These are phyloP conservation scores for Diabrotica virgifera DNA, from an alignment of 1,140 invertebrate genomes.

Conservation along the genomic window DNA sequence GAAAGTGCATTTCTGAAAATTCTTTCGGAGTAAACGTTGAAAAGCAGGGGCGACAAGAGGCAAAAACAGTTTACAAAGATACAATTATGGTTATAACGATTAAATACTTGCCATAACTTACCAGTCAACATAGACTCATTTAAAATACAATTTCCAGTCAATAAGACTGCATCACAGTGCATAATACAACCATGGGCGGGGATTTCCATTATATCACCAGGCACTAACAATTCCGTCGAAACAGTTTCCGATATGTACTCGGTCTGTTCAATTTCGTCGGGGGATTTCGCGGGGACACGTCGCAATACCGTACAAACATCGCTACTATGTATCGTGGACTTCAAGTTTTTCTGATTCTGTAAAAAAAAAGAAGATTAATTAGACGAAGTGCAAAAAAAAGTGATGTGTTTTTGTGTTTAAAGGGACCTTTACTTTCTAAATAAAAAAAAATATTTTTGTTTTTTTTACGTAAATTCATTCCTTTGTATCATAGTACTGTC, in stretches of 20 bases:
- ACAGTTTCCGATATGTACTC: constrained; percentile 39
- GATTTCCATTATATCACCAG: constrained; percentile 78
- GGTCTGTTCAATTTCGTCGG: constrained; percentile 24
- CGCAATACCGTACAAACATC: constrained; percentile 63
- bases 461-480: too few relatives aligned
- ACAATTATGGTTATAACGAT: too few relatives aligned
- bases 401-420: too few relatives aligned
- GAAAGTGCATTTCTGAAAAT: too few relatives aligned
- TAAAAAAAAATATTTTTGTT: too few relatives aligned
- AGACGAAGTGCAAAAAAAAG: too few relatives aligned
- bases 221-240: constrained; percentile 67
- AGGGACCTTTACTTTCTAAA: too few relatives aligned
- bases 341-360: constrained; percentile 71
- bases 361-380: constrained; percentile 27
- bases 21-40: too few relatives aligned
- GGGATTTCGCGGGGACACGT: constrained; percentile 33
- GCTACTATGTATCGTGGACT: constrained; percentile 66
- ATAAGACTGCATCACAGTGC: constrained; percentile 80
- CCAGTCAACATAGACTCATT: constrained; percentile 98
- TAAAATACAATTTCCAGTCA: constrained; percentile 85
- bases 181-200: constrained; percentile 75
- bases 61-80: too few relatives aligned
- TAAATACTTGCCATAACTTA: constrained; percentile 39
- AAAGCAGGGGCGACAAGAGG: too few relatives aligned
- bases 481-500: too few relatives aligned